Evolutionary conservation across 2,797 vertebrate species (phyloP), one percentile per base, ranked within the genome.

Genomic region (Danio albolineatus): DNA sequence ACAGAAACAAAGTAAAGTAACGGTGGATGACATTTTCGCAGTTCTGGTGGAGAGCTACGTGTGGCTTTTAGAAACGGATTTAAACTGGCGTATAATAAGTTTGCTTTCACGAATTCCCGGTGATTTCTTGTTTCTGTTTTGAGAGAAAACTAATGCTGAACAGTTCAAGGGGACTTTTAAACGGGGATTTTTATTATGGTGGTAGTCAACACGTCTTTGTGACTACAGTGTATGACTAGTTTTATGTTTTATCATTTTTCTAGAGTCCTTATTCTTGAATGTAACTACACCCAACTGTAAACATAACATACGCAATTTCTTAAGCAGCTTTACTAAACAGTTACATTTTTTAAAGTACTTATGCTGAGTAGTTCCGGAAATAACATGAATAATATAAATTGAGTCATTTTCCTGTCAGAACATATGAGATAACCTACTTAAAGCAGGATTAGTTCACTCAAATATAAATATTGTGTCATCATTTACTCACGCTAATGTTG

Each of bases 381-480:
- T 7, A 46, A 46, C 44, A 46, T 12, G 10, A 46, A 46, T 46
- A 12, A 7, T 7, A 28, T 28, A 1, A 28, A 46, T 7, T 46
- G 60, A 49, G 73, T 74, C 1, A 39, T 49, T 48, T 54, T 9
- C 17, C 6, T 43, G 2, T 74, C n/a, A 6, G n/a, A 64, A 51
- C 38, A 57, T 36, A 44, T 6, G 41, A 44, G 17, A 48, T 57
- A 72, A 72, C 7, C 39, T 46, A 60, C 43, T 73, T 59, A 36
- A 9, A 16, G 6, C 13, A 17, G 19, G 54, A 73, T 48, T 46
- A 57, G 41, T 59, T 46, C 14, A 46, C 19, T 21, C 21, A 60
- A 48, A 69, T 59, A 59, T 48, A 60, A 48, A 73, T 60, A 73
- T 59, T 73, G 56, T 73, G 41, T 59, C 56, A 54, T 71, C 12